Evolutionary conservation across 2,113 vertebrate species (phyloP).

Genomic region (Holacanthus passer): DNA sequence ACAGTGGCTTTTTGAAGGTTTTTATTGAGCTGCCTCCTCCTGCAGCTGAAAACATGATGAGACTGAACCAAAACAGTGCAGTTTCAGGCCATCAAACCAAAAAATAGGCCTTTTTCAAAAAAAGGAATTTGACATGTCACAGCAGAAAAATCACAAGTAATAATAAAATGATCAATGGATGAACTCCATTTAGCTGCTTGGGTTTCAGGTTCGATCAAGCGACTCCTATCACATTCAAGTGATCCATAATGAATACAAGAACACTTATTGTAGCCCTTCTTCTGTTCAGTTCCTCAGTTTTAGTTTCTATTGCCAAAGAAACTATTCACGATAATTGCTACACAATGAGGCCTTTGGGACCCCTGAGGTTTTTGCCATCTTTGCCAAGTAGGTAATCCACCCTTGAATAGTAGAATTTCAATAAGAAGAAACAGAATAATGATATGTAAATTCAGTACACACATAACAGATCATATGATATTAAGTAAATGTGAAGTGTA

Average conservation of each 20-base stretch:
- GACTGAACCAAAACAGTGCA: neutral
- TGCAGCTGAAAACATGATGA: neutral
- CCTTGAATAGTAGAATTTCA: neutral
- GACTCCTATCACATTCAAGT: neutral
- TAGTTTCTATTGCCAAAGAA: neutral
- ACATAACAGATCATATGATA: neutral
- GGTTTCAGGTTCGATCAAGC: neutral
- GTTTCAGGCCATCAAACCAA: neutral
- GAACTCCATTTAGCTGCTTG: neutral
- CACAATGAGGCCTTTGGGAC: neutral
- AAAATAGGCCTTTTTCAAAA: neutral
- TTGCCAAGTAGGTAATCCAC: neutral
- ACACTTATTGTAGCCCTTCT: neutral
- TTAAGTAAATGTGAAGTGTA: neutral
- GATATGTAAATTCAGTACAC: neutral
- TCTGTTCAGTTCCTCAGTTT: no score
- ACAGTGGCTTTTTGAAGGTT: no score
- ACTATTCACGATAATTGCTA: neutral
- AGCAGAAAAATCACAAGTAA: neutral
- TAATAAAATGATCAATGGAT: neutral
- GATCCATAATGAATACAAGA: neutral
- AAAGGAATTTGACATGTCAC: neutral
- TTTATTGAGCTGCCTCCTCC: neutral
- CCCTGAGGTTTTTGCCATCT: neutral
- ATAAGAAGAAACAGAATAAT: neutral